Evolutionary conservation across 2,797 vertebrate species (phyloP).

Genomic region (Myioborus melanocephalus): DNA sequence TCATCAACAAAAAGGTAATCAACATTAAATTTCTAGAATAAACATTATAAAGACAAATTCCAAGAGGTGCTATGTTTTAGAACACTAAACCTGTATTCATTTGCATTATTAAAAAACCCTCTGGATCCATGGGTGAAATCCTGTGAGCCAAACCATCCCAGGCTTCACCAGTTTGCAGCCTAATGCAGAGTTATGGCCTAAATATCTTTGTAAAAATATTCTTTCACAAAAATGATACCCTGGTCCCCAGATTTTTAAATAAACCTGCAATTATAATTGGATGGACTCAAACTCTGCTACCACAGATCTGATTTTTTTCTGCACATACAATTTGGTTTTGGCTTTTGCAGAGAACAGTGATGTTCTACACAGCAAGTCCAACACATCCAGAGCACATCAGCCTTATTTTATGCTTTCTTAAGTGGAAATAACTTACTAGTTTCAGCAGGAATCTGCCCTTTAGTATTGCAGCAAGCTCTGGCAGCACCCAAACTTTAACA

Average conservation of each 20-base stretch:
- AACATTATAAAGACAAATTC: neutral
- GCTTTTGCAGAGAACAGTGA: neutral
- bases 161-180: neutral
- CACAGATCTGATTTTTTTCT: neutral
- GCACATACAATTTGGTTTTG: neutral
- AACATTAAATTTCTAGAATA: neutral
- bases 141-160: neutral
- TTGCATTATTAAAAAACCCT: neutral
- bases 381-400: rapidly evolving
- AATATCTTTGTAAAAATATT: neutral
- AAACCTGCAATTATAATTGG: neutral
- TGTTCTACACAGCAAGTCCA: neutral
- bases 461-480: neutral
- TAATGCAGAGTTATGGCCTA: neutral
- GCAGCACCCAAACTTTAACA: neutral
- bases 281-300: neutral
- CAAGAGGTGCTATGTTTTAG: neutral
- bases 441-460: neutral
- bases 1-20: neutral
- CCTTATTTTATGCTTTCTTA: neutral
- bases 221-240: neutral
- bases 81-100: neutral
- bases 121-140: neutral
- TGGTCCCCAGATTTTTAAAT: neutral
- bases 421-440: neutral